These are phyloP conservation scores for Aricia agestis DNA, from an alignment of 1,140 invertebrate genomes.

Conservation along the genomic window DNA sequence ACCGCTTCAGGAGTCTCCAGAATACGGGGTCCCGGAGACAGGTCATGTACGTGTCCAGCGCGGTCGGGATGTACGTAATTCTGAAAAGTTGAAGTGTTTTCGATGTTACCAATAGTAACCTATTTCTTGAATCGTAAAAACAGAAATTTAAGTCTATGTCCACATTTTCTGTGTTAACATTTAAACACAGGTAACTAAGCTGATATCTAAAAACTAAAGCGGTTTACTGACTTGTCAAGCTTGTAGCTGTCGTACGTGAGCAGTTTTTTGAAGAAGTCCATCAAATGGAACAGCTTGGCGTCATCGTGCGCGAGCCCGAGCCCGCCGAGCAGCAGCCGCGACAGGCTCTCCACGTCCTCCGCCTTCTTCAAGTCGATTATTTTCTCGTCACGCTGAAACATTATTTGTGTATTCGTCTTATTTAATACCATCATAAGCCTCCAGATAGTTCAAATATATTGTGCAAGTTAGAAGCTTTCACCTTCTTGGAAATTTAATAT, in stretches of 20 bases:
- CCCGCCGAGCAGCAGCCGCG: neutral
- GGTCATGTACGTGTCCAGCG: conserved; percentile 62
- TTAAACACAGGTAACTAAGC: no score
- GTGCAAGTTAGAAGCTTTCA: no score
- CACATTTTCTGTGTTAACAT: no score
- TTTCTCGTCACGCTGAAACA: conserved; percentile 2
- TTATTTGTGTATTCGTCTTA: neutral
- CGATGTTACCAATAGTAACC: no score
- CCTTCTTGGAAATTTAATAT: no score
- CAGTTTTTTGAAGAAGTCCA: neutral
- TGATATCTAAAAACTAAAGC: no score
- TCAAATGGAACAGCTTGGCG: neutral
- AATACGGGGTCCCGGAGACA: conserved; percentile 80
- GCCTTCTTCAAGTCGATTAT: neutral
- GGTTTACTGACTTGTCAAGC: neutral
- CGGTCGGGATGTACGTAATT: conserved; percentile 49
- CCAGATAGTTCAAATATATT: no score
- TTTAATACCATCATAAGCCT: no score
- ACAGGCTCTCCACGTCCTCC: conserved; percentile 1
- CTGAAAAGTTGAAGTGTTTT: conserved; percentile 35
- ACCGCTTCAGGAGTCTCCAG: conserved; percentile 77
- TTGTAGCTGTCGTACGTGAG: neutral
- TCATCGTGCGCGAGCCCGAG: neutral
- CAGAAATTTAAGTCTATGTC: no score
- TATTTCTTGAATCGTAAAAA: no score